Base-by-base conservation (phyloP, 2,113 vertebrate species). In the Onychorhynchus coronatus region DNA sequence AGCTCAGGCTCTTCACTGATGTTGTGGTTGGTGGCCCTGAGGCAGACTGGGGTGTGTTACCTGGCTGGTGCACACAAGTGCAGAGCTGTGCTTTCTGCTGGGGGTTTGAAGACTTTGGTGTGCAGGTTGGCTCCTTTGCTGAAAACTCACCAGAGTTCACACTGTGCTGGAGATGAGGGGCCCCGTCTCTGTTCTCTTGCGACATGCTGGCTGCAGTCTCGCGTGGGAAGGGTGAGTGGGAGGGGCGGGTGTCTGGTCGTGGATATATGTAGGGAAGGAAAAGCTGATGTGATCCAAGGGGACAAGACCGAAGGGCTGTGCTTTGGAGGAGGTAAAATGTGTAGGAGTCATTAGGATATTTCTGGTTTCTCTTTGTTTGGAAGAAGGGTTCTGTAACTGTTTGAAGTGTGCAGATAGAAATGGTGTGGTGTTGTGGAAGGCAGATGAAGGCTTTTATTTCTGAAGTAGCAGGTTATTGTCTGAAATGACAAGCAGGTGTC, bases 181-280 rank as follows among this genome's bases (percentile, higher is more conserved):
- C 23, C 35, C 17, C 6, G 5, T 11, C 1, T 3, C 53, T 70
- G 0, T 11, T 35, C 11, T 8, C 12, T 27, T 4, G 6, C 39
- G 16, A 35, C 22, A 31, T 49, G 16, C 14, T 0, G 1, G 23
- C 20, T 53, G 35, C 0, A 0, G 25, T 66, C 1, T 0, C 25
- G 2, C 5, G 3, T 86, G 58, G 1, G 2, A 9, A 75, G 27
- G 8, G 22, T 14, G 7, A 41, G n/a, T 10, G 21, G 31, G 7
- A 46, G 39, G 33, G 42, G 55, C 14, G 0, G 0, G n/a, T 7
- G 1, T 21, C 20, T 47, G 55, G 47, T 61, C 4, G 41, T 35
- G 71, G 7, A 8, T 16, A 0, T 12, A 0, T 0, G 47, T 12
- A 50, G 14, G 17, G 33, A 35, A 71, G 37, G 17, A 49, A 72